These are phyloP conservation scores for Helogale parvula DNA, from an alignment of 2,113 vertebrate genomes.

Conservation along the genomic window DNA sequence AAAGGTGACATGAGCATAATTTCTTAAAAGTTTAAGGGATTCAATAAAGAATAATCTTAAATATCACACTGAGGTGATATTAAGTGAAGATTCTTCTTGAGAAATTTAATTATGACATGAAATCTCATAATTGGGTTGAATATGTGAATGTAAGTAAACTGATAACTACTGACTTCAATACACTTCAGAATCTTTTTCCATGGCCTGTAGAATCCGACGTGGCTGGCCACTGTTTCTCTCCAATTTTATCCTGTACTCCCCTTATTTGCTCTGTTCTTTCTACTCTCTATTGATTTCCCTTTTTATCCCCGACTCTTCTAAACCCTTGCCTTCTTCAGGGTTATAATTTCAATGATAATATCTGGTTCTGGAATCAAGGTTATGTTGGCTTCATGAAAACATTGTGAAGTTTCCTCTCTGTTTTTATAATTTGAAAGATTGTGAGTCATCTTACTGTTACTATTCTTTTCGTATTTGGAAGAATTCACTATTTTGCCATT, in stretches of 20 bases:
- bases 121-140: neutral
- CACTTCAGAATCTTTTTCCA: neutral
- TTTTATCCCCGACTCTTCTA: neutral
- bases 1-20: neutral
- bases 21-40: neutral
- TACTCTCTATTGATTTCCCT: neutral
- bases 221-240: neutral
- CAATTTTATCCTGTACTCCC: accelerated
- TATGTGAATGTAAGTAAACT: neutral
- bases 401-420: neutral
- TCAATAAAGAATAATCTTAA: neutral
- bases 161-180: neutral
- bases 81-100: neutral
- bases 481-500: neutral
- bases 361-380: neutral
- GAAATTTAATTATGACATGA: neutral
- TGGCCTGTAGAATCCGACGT: neutral
- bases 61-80: neutral
- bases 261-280: neutral
- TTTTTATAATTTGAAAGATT: neutral
- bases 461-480: neutral
- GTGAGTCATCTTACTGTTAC: neutral
- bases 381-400: neutral
- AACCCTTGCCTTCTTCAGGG: neutral
- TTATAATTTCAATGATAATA: neutral